A percentile compares a stretch with the other conserved stretches of the same genome.
Evolutionary conservation across 1,140 invertebrate genomes (phyloP).

Genomic region (Batillaria attramentaria): DNA sequence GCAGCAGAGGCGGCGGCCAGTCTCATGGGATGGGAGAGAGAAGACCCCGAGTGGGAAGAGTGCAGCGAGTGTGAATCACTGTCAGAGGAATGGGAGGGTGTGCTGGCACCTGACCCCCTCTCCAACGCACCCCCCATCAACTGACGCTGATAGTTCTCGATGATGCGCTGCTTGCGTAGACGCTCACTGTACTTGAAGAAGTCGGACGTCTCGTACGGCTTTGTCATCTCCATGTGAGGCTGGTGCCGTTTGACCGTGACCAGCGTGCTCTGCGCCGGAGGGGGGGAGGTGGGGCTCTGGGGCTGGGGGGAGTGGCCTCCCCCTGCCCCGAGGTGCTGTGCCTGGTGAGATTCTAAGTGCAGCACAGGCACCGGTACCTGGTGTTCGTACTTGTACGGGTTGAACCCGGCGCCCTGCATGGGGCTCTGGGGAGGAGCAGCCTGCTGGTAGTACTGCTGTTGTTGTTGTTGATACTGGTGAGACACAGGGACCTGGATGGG

Average conservation of each 20-base stretch:
- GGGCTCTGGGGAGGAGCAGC: constrained; percentile 1
- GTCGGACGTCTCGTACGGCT: constrained; percentile 97
- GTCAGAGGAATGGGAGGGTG: constrained; percentile 55
- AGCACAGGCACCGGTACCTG: constrained; percentile 15
- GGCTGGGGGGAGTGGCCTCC: constrained; percentile 28
- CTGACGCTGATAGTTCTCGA: constrained; percentile 60
- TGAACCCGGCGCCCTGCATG: not conserved
- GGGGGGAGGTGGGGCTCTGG: constrained; percentile 35
- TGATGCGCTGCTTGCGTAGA: constrained; percentile 79
- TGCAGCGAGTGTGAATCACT: constrained; percentile 42
- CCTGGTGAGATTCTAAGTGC: constrained; percentile 17
- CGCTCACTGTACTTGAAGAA: constrained; percentile 98
- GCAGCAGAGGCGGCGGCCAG: constrained; percentile 35
- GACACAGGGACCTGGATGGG: constrained; percentile 10
- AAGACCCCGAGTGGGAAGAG: constrained; percentile 46
- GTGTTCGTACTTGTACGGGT: not conserved
- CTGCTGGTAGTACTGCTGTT: not conserved
- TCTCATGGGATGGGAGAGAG: constrained; percentile 35
- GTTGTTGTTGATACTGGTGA: not conserved
- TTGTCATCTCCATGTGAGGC: constrained; percentile 89
- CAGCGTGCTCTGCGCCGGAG: constrained; percentile 46
- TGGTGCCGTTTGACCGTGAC: constrained; percentile 57
- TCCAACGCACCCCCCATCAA: constrained; percentile 50
- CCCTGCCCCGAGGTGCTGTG: not conserved
- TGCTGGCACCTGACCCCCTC: constrained; percentile 47